These are phyloP conservation scores for Hippocampus kuda DNA, from an alignment of 2,797 vertebrate species.

Conservation along the genomic window DNA sequence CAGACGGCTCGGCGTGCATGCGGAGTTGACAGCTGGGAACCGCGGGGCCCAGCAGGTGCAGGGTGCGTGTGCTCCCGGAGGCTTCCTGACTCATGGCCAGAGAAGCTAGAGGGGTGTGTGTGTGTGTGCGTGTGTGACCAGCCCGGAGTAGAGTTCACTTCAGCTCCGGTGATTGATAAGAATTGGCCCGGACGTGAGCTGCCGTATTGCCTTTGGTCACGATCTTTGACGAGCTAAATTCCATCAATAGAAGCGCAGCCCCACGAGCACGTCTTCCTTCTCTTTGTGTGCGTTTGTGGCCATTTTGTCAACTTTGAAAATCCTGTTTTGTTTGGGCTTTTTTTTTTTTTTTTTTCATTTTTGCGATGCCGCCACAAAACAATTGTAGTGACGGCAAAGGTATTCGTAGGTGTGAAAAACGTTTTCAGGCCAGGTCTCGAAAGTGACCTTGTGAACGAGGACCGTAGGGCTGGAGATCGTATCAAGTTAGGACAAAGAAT, in stretches of 20 bases:
- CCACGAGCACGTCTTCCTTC: conserved; percentile 19
- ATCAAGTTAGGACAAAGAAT: too few species aligned
- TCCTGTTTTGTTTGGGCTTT: neutral
- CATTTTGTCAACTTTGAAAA: conserved; percentile 45
- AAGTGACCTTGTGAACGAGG: too few species aligned
- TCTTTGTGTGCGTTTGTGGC: conserved; percentile 19
- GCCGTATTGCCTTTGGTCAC: conserved; percentile 67
- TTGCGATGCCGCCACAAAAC: too few species aligned
- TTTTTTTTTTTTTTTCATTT: too few species aligned
- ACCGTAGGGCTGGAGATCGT: too few species aligned
- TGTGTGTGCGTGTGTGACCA: conserved; percentile 22
- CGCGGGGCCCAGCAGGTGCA: conserved; percentile 70
- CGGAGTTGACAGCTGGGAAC: conserved; percentile 73
- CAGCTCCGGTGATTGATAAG: conserved; percentile 65
- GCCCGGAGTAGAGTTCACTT: conserved; percentile 64
- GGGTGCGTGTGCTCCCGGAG: conserved; percentile 56
- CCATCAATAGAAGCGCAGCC: conserved; percentile 45
- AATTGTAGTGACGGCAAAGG: too few species aligned
- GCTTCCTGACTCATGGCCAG: conserved; percentile 67
- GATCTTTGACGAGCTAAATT: conserved; percentile 70
- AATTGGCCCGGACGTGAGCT: conserved; percentile 57
- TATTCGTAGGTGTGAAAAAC: too few species aligned
- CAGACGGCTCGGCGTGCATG: conserved; percentile 58
- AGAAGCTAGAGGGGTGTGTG: conserved; percentile 43
- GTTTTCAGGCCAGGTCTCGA: too few species aligned